These are phyloP conservation scores for Calosoma granatense DNA, from an alignment of 1,140 invertebrate species.

Conservation along the genomic window DNA sequence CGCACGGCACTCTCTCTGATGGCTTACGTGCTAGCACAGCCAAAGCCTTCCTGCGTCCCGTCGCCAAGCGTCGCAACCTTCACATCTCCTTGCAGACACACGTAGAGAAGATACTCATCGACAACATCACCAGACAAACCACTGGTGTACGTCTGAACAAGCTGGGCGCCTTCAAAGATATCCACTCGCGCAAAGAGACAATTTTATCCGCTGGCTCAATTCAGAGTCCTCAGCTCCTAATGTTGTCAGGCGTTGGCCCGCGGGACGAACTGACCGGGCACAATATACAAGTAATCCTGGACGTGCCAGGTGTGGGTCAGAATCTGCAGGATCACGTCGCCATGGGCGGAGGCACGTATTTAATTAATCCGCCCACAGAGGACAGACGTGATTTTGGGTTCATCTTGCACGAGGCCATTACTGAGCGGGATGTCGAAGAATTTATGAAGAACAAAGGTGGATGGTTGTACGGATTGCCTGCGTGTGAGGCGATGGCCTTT, in stretches of 20 bases:
- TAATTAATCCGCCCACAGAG: conserved; percentile 38
- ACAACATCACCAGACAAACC: conserved; percentile 42
- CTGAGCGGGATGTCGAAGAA: conserved; percentile 38
- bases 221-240: conserved; percentile 66
- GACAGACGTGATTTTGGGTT: conserved; percentile 42
- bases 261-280: conserved; percentile 47
- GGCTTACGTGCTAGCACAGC: conserved; percentile 74
- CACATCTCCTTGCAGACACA: conserved; percentile 55
- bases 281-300: conserved; percentile 41
- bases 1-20: conserved; percentile 68
- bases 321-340: conserved; percentile 74
- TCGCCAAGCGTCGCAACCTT: conserved; percentile 57
- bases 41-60: conserved; percentile 68
- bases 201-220: conserved; percentile 62
- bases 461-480: conserved; percentile 53
- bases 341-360: conserved; percentile 39
- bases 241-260: conserved; percentile 71
- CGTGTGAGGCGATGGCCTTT: conserved; percentile 66
- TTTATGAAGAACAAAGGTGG: conserved; percentile 47
- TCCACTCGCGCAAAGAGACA: conserved; percentile 52
- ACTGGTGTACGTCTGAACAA: conserved; percentile 53
- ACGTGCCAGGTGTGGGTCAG: conserved; percentile 63
- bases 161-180: conserved; percentile 34
- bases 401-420: conserved; percentile 46
- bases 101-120: conserved; percentile 53